phyloP scores from a whole-genome alignment of 2,113 vertebrate genomes.

The Mionectes macconnelli region DNA sequence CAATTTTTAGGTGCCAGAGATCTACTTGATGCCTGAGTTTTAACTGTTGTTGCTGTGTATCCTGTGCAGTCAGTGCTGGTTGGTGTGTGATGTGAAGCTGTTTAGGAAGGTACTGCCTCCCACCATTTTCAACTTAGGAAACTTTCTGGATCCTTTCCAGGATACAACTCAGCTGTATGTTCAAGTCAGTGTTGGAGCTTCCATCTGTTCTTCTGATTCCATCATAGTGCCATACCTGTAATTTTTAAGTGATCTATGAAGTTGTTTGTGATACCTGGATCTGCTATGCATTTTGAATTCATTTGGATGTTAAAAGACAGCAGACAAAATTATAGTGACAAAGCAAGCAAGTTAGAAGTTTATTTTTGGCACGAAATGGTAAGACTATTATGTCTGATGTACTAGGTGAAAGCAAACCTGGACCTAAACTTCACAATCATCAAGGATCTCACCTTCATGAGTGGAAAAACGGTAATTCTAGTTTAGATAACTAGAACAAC shows the following conservation, averaged over 20 bases:
- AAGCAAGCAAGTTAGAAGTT: not conserved
- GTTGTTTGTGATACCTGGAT: not conserved
- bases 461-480: not conserved
- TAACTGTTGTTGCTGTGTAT: not conserved
- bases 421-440: not conserved
- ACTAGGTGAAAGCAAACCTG: not conserved
- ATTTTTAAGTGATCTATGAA: not conserved
- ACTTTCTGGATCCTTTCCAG: not conserved
- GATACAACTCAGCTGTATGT: not conserved
- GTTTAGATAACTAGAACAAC: not conserved
- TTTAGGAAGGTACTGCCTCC: not conserved
- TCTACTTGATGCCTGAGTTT: not conserved
- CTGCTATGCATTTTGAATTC: not conserved
- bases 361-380: not conserved
- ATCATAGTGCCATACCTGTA: not conserved
- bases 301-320: not conserved
- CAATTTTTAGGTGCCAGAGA: not conserved
- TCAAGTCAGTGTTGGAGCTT: not conserved
- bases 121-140: not conserved
- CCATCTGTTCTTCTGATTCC: not conserved
- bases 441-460: not conserved
- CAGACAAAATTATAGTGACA: not conserved
- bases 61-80: not conserved
- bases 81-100: not conserved
- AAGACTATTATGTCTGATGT: not conserved